Evolutionary conservation across 2,113 vertebrate genomes (phyloP), one percentile per base, ranked within the genome.

Genomic region (Coptodon bakossiorum): DNA sequence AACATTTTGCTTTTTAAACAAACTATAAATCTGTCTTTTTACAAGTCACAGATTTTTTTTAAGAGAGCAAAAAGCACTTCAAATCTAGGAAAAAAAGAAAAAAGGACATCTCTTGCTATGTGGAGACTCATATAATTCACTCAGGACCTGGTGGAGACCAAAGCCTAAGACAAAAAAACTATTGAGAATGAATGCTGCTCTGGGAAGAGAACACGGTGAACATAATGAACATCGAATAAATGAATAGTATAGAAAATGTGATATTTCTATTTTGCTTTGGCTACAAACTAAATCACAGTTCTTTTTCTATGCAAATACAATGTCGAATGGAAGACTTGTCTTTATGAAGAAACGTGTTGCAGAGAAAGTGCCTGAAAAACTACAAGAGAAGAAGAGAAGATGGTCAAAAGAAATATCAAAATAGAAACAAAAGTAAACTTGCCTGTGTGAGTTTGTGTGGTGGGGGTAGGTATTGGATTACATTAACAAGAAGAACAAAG

Each of bases 401-500:
- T 8, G 27, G 29, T 31, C 22, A 19, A 13, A 78, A 59, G 80
- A 34, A 80, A 29, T 4, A 73, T 59, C 6, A 71, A 81, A 87
- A 82, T 61, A 73, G 54, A 90, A 86, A 54, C 31, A 24, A 82
- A 88, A 89, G 81, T 86, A 29, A 88, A 85, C 76, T 80, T 85
- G 79, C 85, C 6, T 82, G 78, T 84, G 43, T 2, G 12, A 52
- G 27, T 40, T 54, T 29, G 17, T 48, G 24, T 56, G 4, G 22
- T 9, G 19, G 57, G 38, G 61, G 27, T 19, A n/a, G 27, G 73
- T 80, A 71, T 82, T 90, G 89, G 88, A 63, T 88, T 84, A 87
- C 43, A 93, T 91, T 91, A 92, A 84, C 66, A 81, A 84, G 48
- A 83, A 87, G 73, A 50, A 78, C 87, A 92, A 92, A 94, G 86